Evolutionary conservation across 1,140 invertebrate species (phyloP), one percentile per base, ranked within the genome.

Genomic region (Zophobas atratus): DNA sequence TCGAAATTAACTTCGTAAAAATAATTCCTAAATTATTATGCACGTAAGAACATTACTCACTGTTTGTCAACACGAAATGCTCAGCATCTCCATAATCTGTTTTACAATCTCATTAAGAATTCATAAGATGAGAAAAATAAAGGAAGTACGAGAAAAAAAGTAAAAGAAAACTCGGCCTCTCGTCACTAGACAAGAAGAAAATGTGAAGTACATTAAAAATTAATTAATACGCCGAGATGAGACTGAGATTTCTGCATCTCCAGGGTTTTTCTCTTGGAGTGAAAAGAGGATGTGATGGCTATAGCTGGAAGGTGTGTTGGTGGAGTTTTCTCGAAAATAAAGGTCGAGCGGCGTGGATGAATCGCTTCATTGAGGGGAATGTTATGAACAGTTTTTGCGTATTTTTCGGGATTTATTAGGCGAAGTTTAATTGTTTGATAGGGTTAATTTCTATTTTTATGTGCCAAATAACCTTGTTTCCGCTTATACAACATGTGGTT

Each of bases 201-300:
- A 81, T 79, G 81, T 81, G 81, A 82, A 82, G 79, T 82, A 81
- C 81, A 82, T 82, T 82, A 82, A 82, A 82, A 82, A 82, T 82
- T 82, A 82, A 82, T 82, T 82, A 82, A 81, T 81, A 81, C 79
- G 75, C 77, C n/a, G 67, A 79, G 81, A 81, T 81, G 80, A 82
- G 79, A 77, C 80, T 75, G 67, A 74, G 71, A 79, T 82, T 82
- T 80, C 78, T 81, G 80, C 81, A 43, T 79, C 77, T 79, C 77
- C 72, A 73, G 72, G 33, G 46, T 70, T 49, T 70, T 55, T 55
- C 33, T 20, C 32, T 55, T 55, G 53, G 53, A 34, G 33, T 55
- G 1, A 55, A 55, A 34, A 32, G 35, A 55, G 35, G 20, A 20
- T 20, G 20, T 20, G 20, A 20, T 20, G 20, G 20, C 20, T 20